Evolutionary conservation across 1,140 invertebrate species (phyloP), one percentile per base, ranked within the genome.

Genomic region (Drosophila takahashii): DNA sequence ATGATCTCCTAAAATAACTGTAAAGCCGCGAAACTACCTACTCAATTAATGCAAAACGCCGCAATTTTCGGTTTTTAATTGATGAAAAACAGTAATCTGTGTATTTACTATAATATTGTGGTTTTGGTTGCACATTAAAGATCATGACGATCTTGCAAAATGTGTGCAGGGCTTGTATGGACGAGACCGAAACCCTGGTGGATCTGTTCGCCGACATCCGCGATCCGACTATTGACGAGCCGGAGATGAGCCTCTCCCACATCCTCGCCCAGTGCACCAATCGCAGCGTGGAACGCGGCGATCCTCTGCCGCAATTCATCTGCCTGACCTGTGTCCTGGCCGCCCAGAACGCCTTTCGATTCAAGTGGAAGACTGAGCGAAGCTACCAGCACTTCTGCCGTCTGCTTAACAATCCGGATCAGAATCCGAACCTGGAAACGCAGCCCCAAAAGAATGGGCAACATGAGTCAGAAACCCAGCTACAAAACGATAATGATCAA

Each of bases 111-210:
- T 16, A 16, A 9, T 37, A 27, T 9, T 9, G 16, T 32, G 34
- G 10, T 15, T 15, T 50, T 47, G n/a, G 5, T 6, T 3, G 3
- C 9, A 6, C 18, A 45, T 22, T 13, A 2, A n/a, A n/a, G 26
- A 47, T 27, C 5, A 47, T 11, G 5, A n/a, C 51, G 4, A 54
- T 27, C 10, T 67, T 76, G 77, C 60, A 62, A 13, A 58, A 65
- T n/a, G 36, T 80, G 10, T 85, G 80, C 26, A 77, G 80, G 3
- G 48, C 76, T 36, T 84, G 80, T 22, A 59, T 85, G 71, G 53
- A 76, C 15, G 62, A 58, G 11, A 72, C 81, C 7, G 77, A 59
- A 5, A 57, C 61, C 13, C 60, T 85, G 29, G 77, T 84, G 18
- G 58, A 85, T n/a, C 80, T 84, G 42, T 84, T 85, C 16, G 41